These are phyloP conservation scores for Amaurobius ferox DNA, from an alignment of 2,888 invertebrate species.

Conservation along the genomic window DNA sequence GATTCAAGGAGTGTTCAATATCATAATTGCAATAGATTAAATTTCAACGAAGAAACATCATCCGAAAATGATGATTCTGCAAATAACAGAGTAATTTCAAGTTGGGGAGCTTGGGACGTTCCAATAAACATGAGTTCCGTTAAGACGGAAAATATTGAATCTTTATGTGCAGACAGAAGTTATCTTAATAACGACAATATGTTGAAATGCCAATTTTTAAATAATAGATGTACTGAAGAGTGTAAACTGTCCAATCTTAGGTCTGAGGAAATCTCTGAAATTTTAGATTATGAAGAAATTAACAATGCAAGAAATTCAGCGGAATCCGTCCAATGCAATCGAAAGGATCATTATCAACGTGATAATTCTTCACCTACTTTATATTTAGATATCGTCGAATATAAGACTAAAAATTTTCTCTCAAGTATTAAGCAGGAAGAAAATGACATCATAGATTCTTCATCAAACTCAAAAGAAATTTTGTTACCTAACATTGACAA, in stretches of 20 bases:
- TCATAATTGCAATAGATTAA: neutral
- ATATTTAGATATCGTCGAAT: neutral
- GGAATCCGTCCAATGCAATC: neutral
- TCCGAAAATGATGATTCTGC: neutral
- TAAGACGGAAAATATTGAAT: neutral
- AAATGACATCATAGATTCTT: neutral
- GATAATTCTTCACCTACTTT: neutral
- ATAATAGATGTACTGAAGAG: constrained; percentile 10
- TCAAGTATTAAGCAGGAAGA: neutral
- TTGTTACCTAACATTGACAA: neutral
- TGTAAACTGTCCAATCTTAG: neutral
- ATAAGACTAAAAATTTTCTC: neutral
- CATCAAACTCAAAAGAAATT: neutral
- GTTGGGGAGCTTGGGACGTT: neutral
- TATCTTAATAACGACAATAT: neutral
- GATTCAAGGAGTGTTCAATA: neutral
- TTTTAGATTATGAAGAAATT: constrained; percentile 19
- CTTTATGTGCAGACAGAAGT: neutral
- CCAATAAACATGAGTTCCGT: constrained; percentile 33
- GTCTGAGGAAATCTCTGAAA: constrained; percentile 1
- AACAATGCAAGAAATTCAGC: neutral
- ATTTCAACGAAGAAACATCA: neutral
- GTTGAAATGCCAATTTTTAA: neutral
- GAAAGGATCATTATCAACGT: neutral
- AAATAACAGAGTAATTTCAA: neutral